Conservation (phyloP, 2,113 vertebrate genomes). For the Amphiprion percula region DNA sequence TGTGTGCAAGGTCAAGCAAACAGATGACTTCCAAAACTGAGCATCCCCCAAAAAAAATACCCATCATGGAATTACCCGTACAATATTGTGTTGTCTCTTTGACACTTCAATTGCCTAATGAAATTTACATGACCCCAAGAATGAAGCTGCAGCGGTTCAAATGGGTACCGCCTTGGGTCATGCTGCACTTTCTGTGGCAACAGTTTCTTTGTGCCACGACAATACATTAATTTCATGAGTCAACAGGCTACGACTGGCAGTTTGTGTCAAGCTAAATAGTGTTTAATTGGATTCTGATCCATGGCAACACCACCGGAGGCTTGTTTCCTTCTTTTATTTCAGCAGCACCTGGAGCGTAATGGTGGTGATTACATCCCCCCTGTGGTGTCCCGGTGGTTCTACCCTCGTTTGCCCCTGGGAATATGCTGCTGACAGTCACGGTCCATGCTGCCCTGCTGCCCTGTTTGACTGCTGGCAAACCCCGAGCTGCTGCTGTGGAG, state of each 20-base stretch:
- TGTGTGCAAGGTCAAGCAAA: constrained; percentile 47
- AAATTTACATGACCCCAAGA: constrained; percentile 65
- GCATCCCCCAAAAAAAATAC: not conserved
- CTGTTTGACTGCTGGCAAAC: constrained; percentile 62
- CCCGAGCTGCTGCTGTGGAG: constrained; percentile 48
- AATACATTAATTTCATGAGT: constrained; percentile 87
- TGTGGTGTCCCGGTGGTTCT: constrained; percentile 58
- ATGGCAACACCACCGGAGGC: constrained; percentile 76
- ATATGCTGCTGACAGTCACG: constrained; percentile 74
- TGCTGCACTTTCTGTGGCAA: constrained; percentile 67
- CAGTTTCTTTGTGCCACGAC: constrained; percentile 76
- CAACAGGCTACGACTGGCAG: constrained; percentile 83
- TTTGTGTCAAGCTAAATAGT: constrained; percentile 83
- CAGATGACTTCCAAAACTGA: constrained; percentile 53
- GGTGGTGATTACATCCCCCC: constrained; percentile 81
- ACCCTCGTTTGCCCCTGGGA: constrained; percentile 65
- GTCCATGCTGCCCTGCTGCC: constrained; percentile 72
- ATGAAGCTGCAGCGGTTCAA: constrained; percentile 56
- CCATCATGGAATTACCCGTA: constrained; percentile 33
- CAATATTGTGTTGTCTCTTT: constrained; percentile 34
- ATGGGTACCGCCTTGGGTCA: constrained; percentile 61
- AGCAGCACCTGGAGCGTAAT: constrained; percentile 82
- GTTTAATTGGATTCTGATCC: constrained; percentile 88
- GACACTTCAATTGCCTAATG: constrained; percentile 47
- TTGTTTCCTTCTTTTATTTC: constrained; percentile 80